phyloP scores from a whole-genome alignment of 2,797 vertebrate genomes.

The Myotis pilosus region DNA sequence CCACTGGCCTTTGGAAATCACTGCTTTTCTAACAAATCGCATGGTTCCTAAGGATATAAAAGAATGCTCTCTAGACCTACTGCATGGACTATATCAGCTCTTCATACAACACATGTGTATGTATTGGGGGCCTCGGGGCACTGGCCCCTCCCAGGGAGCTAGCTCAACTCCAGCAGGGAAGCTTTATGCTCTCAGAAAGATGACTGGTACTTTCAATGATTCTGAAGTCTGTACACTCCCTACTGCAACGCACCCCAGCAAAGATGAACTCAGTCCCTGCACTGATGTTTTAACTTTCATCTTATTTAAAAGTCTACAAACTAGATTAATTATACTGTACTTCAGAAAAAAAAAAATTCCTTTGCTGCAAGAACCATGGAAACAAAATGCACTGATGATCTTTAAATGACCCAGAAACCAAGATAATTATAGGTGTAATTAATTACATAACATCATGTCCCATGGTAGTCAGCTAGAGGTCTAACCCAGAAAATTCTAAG shows the following conservation, averaged over 20 bases:
- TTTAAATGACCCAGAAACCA: conserved; percentile 79
- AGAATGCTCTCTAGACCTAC: not conserved
- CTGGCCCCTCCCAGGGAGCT: not conserved
- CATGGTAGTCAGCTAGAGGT: conserved; percentile 66
- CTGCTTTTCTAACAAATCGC: not conserved
- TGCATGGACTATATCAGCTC: fast-evolving
- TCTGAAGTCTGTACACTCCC: not conserved
- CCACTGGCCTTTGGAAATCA: not conserved
- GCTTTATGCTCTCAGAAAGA: not conserved
- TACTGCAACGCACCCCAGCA: not conserved
- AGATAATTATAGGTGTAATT: conserved; percentile 80
- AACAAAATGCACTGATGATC: conserved; percentile 79
- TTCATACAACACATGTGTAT: fast-evolving
- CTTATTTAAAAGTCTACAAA: conserved; percentile 61
- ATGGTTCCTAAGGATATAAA: not conserved
- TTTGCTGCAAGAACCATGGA: conserved; percentile 68
- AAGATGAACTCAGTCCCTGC: not conserved
- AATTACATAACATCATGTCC: conserved; percentile 77
- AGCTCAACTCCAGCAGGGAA: not conserved
- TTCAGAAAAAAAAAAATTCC: conserved; percentile 31
- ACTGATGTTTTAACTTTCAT: not conserved
- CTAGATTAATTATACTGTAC: conserved; percentile 62
- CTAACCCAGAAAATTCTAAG: conserved; percentile 72
- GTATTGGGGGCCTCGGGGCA: not conserved
- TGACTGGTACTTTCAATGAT: fast-evolving